Evolutionary conservation across 2,113 vertebrate species (phyloP), one percentile per base, ranked within the genome.

Genomic region (Apodemus speciosus): DNA sequence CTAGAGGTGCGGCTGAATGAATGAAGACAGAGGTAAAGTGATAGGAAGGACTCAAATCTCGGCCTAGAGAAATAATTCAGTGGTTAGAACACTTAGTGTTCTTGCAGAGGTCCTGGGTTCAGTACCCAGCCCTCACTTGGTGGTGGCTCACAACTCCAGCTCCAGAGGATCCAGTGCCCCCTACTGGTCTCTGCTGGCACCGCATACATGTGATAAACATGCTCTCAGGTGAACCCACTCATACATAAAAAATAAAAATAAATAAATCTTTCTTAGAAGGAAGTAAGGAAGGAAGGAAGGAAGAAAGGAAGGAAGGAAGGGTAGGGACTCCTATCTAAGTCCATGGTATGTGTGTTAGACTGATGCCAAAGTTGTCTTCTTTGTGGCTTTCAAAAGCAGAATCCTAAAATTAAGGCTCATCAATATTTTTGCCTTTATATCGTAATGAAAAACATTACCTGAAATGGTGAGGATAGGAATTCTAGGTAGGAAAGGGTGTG

Each of bases 401-500:
- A 72, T 58, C n/a, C 35, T 85, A 60, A 88, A 62, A 77, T 30
- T 35, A 56, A 85, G 18, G 4, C 38, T 4, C 20, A 21, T 77
- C 38, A 53, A 43, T 83, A 77, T 95, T 85, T 77, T 64, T 62
- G 72, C 2, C 4, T 92, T 79, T 56, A 16, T 68, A 14, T 85
- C 3, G 49, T 25, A 64, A 15, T 75, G 38, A 62, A 85, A 91
- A 80, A 13, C 2, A 10, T 27, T 46, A 32, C 53, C 13, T 89
- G 11, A 38, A 43, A 38, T 23, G 1, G 38, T 49, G 4, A 18
- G 0, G 38, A 23, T 40, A 62, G 38, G 10, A 20, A 20, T 49
- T 96, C 18, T 49, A 77, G 49, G 60, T 88, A 25, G 93, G 68
- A 87, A 95, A 91, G 32, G 4, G 27, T 23, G n/a, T 6, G 25